Conservation (phyloP, 1,140 invertebrate species). For the Philaenus spumarius region DNA sequence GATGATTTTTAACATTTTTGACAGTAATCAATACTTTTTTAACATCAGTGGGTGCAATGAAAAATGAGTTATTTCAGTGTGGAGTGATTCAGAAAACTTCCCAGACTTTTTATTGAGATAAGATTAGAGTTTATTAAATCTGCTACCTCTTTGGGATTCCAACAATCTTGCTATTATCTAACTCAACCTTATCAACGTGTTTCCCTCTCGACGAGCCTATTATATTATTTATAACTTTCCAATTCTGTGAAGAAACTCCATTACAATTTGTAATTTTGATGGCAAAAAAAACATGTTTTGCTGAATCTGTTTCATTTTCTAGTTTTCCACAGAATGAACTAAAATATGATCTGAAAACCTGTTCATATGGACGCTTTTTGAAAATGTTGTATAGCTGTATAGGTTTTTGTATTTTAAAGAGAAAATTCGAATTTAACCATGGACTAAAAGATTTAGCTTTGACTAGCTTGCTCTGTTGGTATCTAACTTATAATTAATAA, state of each 20-base stretch:
- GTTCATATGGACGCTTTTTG: conserved; percentile 9
- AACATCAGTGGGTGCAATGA: conserved; percentile 5
- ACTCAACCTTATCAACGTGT: conserved; percentile 4
- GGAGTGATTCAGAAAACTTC: neutral
- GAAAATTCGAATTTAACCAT: conserved; percentile 1
- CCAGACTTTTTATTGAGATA: neutral
- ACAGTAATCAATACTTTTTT: neutral
- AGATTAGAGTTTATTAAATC: neutral
- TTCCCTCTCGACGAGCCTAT: neutral
- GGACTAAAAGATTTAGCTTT: conserved; percentile 11
- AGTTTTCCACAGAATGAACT: neutral
- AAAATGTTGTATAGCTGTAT: conserved; percentile 2
- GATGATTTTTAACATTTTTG: conserved; percentile 11
- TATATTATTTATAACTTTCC: conserved; percentile 10
- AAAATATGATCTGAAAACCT: neutral
- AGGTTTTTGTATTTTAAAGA: neutral
- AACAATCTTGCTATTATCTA: conserved; percentile 1
- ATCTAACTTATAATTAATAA: conserved; percentile 1
- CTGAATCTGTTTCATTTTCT: conserved; percentile 1
- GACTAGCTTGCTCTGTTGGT: neutral
- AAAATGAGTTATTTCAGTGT: neutral
- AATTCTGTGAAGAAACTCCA: conserved; percentile 2
- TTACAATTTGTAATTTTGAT: neutral
- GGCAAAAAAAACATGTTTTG: neutral
- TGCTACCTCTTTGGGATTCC: neutral